phyloP scores from a whole-genome alignment of 1,140 invertebrate species.

The Brachionus sp. region DNA sequence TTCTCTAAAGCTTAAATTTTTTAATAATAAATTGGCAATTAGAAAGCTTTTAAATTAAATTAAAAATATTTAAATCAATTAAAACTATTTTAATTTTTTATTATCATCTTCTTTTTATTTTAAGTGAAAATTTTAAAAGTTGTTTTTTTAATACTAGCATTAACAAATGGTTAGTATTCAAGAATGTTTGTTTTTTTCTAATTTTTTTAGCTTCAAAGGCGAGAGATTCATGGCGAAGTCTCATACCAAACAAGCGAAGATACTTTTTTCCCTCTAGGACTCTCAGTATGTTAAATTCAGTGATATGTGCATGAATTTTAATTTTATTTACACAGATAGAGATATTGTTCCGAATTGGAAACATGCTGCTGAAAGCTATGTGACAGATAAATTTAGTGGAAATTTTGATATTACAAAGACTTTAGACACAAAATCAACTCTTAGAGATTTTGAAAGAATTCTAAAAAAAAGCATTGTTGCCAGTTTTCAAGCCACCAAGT shows the following conservation, averaged over 20 bases:
- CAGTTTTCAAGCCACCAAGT: neutral
- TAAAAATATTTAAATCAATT: neutral
- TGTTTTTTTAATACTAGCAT: neutral
- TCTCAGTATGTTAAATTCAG: neutral
- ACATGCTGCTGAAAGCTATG: neutral
- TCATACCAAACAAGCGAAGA: neutral
- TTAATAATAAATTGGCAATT: no score
- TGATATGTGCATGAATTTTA: neutral
- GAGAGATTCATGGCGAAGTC: neutral
- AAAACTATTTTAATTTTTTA: neutral
- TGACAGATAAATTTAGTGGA: neutral
- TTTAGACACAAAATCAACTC: neutral
- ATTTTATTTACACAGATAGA: neutral
- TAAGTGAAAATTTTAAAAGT: neutral
- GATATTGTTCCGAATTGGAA: neutral
- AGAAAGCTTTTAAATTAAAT: neutral
- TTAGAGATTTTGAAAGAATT: neutral
- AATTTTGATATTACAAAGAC: neutral
- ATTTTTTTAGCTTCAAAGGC: neutral
- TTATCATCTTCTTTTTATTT: neutral
- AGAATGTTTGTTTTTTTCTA: neutral
- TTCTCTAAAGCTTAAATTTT: neutral
- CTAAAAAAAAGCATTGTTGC: neutral
- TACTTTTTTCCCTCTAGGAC: neutral
- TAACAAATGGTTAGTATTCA: neutral